Base-by-base conservation (phyloP, 1,140 invertebrate species). In the Watersipora subatra region DNA sequence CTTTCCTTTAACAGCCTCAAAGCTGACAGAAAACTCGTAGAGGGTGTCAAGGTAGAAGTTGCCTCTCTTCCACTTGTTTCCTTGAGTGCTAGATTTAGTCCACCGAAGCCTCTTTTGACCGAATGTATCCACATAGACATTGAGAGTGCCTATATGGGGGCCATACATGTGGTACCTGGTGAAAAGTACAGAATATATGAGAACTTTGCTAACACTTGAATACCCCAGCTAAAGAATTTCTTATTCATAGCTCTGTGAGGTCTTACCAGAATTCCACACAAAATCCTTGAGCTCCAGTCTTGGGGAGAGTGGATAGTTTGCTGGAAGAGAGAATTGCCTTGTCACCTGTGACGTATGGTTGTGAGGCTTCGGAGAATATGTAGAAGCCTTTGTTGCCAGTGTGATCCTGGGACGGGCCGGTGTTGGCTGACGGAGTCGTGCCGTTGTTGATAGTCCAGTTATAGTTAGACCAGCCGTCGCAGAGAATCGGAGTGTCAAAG, bases 151-250 rank as follows among this genome's bases (percentile, higher is more conserved):
- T 61, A 67, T 27, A 65, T 69, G 28, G 69, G 57, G 67, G 34
- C 89, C 89, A 73, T 84, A 89, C 88, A 90, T 90, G 72, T 90
- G 87, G 70, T 81, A 86, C n/a, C n/a, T n/a, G n/a, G n/a, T n/a
- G n/a, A n/a, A n/a, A n/a, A n/a, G n/a, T n/a, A 81, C 83, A 90
- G 74, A 90, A 89, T 64, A 70, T 73, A 72, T 7, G 59, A 59
- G 17, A 77, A n/a, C 29, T 12, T 24, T 30, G 64, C 28, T 66
- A 64, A 30, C 63, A 64, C 2, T 57, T 29, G 17, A n/a, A n/a
- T n/a, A n/a, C n/a, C n/a, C n/a, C n/a, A n/a, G n/a, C n/a, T n/a
- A n/a, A n/a, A n/a, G n/a, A n/a, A n/a, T n/a, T n/a, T n/a, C n/a
- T n/a, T n/a, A n/a, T 46, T n/a, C n/a, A n/a, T n/a, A n/a, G n/a